Evolutionary conservation across 2,797 vertebrate species (phyloP).

Genomic region (Gymnoscopelus braueri): DNA sequence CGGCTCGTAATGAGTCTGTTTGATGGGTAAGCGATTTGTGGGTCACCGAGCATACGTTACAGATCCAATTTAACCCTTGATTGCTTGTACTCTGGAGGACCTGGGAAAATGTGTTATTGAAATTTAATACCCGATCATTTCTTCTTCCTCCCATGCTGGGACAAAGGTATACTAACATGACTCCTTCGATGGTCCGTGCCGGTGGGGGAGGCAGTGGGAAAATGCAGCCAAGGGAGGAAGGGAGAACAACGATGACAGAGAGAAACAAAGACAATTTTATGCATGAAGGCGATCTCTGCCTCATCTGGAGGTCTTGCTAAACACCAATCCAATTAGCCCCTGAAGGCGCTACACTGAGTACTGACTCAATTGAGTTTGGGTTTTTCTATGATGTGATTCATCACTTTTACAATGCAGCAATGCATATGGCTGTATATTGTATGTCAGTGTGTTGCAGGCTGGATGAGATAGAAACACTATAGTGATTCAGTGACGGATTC

Average conservation of each 20-base stretch:
- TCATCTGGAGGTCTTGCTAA: conserved; percentile 84
- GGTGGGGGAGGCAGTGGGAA: conserved; percentile 68
- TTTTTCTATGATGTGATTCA: conserved; percentile 74
- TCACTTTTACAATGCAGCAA: conserved; percentile 67
- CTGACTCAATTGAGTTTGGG: conserved; percentile 73
- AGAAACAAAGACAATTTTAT: conserved; percentile 84
- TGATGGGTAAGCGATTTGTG: conserved; percentile 97
- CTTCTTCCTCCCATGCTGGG: conserved; percentile 82
- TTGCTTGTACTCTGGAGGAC: conserved; percentile 93
- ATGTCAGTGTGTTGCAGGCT: conserved; percentile 44
- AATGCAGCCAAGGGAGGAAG: conserved; percentile 68
- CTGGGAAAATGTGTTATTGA: conserved; percentile 88
- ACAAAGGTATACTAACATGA: conserved; percentile 83
- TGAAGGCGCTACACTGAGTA: conserved; percentile 70
- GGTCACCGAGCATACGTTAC: conserved; percentile 98
- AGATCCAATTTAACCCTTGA: conserved; percentile 99
- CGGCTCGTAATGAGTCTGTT: conserved; percentile 98
- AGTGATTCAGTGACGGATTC: conserved; percentile 11
- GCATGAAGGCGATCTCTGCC: conserved; percentile 77
- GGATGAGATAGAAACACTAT: conserved; percentile 44
- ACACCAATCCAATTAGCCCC: conserved; percentile 87
- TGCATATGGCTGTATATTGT: conserved; percentile 58
- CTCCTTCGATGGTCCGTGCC: conserved; percentile 72
- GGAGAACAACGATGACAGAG: conserved; percentile 64
- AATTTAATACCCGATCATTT: conserved; percentile 91